Conservation (phyloP, 2,113 vertebrate species). For the Datnioides undecimradiatus region DNA sequence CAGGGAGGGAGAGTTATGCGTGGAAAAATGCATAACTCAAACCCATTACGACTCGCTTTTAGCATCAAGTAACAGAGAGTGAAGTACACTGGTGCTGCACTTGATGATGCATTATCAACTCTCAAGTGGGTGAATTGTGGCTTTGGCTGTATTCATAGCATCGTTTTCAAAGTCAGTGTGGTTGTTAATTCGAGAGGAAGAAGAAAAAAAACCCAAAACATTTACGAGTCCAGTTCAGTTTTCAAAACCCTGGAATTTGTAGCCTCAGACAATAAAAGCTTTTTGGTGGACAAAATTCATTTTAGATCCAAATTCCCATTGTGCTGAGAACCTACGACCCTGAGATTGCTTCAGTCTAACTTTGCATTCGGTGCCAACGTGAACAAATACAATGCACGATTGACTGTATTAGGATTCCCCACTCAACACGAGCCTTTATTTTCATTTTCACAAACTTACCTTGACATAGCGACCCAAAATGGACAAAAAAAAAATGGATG, state of each 20-base stretch:
- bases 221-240: slow-evolving; percentile 7
- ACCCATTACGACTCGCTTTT: slow-evolving; percentile 73
- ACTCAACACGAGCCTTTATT: neutral
- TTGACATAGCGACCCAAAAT: neutral
- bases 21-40: slow-evolving; percentile 73
- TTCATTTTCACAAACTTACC: neutral
- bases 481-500: neutral
- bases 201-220: slow-evolving; percentile 1
- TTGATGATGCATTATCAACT: slow-evolving; percentile 79
- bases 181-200: slow-evolving; percentile 49
- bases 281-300: too few relatives aligned
- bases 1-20: slow-evolving; percentile 53
- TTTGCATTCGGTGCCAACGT: slow-evolving; percentile 8
- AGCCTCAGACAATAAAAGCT: neutral
- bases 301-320: neutral
- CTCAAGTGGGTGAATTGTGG: slow-evolving; percentile 73
- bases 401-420: neutral
- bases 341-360: neutral
- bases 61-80: slow-evolving; percentile 68
- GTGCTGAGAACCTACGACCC: neutral
- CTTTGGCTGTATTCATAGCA: slow-evolving; percentile 57
- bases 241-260: slow-evolving; percentile 4
- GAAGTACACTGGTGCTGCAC: slow-evolving; percentile 69
- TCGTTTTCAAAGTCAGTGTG: slow-evolving; percentile 52
- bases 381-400: neutral